Evolutionary conservation across 1,140 invertebrate genomes (phyloP).

Genomic region (Drosophila kikkawai): DNA sequence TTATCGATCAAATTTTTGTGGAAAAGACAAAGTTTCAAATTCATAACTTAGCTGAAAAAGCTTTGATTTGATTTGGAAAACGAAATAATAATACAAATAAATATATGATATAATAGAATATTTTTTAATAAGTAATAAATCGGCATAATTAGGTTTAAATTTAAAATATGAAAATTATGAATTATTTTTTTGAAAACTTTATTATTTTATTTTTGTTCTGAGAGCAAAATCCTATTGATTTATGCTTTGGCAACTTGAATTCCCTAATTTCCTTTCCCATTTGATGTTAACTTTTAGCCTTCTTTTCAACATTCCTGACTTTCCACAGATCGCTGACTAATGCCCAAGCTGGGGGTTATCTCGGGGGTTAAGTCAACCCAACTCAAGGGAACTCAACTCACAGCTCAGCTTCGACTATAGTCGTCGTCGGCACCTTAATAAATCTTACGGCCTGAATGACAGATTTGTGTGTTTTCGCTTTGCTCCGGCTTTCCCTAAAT

Average conservation of each 20-base stretch:
- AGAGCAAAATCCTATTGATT: not conserved
- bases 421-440: slow-evolving; percentile 59
- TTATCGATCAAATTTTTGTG: no score
- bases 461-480: slow-evolving; percentile 58
- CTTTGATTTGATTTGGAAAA: no score
- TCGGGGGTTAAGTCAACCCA: slow-evolving; percentile 42
- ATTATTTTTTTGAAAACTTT: no score
- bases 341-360: slow-evolving; percentile 11
- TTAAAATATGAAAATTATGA: no score
- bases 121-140: no score
- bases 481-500: slow-evolving; percentile 49
- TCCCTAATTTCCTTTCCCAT: not conserved
- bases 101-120: no score
- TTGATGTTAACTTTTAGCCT: not conserved
- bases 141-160: no score
- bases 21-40: no score
- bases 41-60: no score
- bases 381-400: slow-evolving; percentile 31
- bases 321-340: slow-evolving; percentile 38
- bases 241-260: not conserved
- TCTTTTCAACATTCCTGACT: not conserved
- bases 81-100: no score
- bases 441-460: slow-evolving; percentile 64
- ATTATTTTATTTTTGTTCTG: no score
- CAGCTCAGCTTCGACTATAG: slow-evolving; percentile 20